Evolutionary conservation across 2,797 vertebrate species (phyloP), one percentile per base, ranked within the genome.

Genomic region (Caiman crocodilus): DNA sequence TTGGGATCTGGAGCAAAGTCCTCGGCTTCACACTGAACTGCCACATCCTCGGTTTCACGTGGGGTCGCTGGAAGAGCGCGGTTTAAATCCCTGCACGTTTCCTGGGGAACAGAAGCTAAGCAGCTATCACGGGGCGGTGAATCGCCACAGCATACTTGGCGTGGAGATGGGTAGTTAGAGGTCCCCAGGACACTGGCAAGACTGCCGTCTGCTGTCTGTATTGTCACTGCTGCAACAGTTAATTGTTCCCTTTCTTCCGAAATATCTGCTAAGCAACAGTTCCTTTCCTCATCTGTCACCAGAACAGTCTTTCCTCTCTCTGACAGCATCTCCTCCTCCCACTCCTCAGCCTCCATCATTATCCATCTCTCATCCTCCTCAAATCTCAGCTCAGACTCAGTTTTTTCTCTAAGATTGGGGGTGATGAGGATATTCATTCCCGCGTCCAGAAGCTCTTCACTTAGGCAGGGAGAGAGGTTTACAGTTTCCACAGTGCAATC

Each of bases 371-470:
- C 98, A 85, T 99, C 99, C 96, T 99, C 99, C 96, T 99, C 99
- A 97, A 99, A 99, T 96, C 98, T 98, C 83, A 99, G 98, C 95
- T 99, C 99, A 3, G 99, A 99, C 85, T 99, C 98, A 0, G 99
- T 99, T 94, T 99, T 99, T 87, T 99, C 98, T 96, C 99, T 97
- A 77, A 99, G 98, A 94, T 94, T 98, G 90, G 98, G 97, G 82
- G 96, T 92, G 94, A 98, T 65, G 76, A 98, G 95, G 90, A 97
- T 73, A 92, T 96, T 95, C 82, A 97, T 88, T 25, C 97, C 97
- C 7, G 98, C 98, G 84, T 98, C 98, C 87, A 98, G 97, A 71
- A 99, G 98, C 90, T 99, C 99, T 76, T 99, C 99, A 71, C 99
- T 99, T 87, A 99, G 95, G 94, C 99, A 99, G 20, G 99, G 99